Percentiles rank a stretch among this genome's conserved stretches.
Conservation (phyloP, 2,797 vertebrate species). For the Rhincodon typus region DNA sequence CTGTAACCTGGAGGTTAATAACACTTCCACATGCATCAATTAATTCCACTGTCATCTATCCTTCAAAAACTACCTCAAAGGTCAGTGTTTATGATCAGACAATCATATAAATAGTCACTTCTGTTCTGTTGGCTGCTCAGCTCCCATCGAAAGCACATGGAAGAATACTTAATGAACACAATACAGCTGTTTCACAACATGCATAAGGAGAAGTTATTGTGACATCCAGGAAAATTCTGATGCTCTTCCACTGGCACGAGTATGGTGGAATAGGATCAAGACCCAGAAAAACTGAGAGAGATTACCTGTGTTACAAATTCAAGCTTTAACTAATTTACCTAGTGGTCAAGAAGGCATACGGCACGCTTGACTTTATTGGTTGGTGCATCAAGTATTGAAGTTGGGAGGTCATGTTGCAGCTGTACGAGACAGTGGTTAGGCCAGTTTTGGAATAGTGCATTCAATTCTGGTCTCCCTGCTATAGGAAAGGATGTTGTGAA, state of each 20-base stretch:
- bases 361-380: no score
- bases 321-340: not conserved
- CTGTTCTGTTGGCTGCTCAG: not conserved
- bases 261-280: not conserved
- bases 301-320: not conserved
- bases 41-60: not conserved
- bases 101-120: not conserved
- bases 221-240: not conserved
- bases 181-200: not conserved
- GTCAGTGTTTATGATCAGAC: not conserved
- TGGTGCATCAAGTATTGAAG: no score
- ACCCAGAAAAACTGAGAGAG: not conserved
- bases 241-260: not conserved
- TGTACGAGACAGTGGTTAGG: no score
- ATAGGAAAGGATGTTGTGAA: no score
- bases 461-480: no score
- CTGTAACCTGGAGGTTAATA: slow-evolving; percentile 15
- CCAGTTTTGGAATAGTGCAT: no score
- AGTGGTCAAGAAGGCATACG: no score
- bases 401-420: no score
- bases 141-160: not conserved
- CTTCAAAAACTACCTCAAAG: not conserved
- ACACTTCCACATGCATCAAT: not conserved
- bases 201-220: not conserved
- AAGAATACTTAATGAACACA: not conserved